phyloP scores from a whole-genome alignment of 2,797 vertebrate species.

The Iguana delicatissima region DNA sequence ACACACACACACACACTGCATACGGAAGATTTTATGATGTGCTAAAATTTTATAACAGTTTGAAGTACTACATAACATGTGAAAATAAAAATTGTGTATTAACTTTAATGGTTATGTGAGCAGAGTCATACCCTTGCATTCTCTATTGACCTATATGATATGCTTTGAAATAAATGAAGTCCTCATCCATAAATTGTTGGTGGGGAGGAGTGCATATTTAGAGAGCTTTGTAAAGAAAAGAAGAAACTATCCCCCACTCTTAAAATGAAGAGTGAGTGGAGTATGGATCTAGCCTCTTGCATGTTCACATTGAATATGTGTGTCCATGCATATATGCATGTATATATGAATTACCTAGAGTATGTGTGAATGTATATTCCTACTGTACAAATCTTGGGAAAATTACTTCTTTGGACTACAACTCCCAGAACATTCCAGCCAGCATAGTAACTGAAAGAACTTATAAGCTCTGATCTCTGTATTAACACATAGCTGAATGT shows the following conservation, averaged over 20 bases:
- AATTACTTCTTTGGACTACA: too few relatives aligned
- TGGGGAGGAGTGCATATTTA: background rate
- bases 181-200: background rate
- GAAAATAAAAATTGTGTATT: background rate
- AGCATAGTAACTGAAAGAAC: too few relatives aligned
- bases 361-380: too few relatives aligned
- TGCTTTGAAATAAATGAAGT: background rate
- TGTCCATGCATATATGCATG: background rate
- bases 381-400: too few relatives aligned
- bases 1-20: too few relatives aligned
- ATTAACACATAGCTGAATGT: too few relatives aligned
- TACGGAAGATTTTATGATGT: background rate
- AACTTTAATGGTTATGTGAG: background rate
- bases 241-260: background rate
- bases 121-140: background rate
- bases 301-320: background rate
- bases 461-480: too few relatives aligned
- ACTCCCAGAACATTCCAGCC: too few relatives aligned
- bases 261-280: background rate
- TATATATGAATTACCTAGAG: background rate
- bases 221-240: slow-evolving; percentile 46
- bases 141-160: background rate
- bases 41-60: background rate
- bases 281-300: background rate
- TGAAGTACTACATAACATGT: background rate